Conservation (phyloP, 2,888 invertebrate genomes). For the Oscheius sp. region DNA sequence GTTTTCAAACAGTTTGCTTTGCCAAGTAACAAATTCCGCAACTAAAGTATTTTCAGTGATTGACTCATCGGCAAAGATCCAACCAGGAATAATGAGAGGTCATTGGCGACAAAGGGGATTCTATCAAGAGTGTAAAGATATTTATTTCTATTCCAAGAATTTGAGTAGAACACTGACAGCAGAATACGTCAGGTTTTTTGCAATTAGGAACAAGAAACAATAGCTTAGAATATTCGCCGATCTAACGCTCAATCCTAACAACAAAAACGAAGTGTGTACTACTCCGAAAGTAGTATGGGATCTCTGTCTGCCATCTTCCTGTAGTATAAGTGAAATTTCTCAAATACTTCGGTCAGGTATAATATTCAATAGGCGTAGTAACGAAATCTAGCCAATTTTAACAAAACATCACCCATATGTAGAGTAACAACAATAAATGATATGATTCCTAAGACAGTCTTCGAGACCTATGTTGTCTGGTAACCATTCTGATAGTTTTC, state of each 20-base stretch:
- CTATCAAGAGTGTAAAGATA: background rate
- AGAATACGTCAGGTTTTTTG: conserved; percentile 6
- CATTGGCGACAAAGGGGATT: background rate
- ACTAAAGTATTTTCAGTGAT: background rate
- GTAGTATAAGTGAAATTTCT: background rate
- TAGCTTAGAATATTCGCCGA: conserved; percentile 8
- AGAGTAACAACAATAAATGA: background rate
- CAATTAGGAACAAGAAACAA: background rate
- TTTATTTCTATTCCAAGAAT: background rate
- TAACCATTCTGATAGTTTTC: background rate
- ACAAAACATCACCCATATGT: background rate
- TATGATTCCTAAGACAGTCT: background rate
- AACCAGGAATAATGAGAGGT: conserved; percentile 8
- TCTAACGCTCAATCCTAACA: background rate
- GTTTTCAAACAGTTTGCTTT: background rate
- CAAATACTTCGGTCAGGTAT: conserved; percentile 1
- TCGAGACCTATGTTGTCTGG: conserved; percentile 9
- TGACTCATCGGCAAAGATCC: conserved; percentile 17
- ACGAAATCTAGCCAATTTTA: background rate
- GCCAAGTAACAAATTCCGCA: background rate
- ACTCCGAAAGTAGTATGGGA: conserved; percentile 1
- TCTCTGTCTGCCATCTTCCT: conserved; percentile 11
- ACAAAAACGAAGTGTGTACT: background rate
- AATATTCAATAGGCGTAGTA: background rate
- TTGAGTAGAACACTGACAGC: background rate